Percentiles rank a stretch among this genome's conserved stretches.
Conservation (phyloP, 2,888 invertebrate genomes). For the Drosophila neonasuta region DNA sequence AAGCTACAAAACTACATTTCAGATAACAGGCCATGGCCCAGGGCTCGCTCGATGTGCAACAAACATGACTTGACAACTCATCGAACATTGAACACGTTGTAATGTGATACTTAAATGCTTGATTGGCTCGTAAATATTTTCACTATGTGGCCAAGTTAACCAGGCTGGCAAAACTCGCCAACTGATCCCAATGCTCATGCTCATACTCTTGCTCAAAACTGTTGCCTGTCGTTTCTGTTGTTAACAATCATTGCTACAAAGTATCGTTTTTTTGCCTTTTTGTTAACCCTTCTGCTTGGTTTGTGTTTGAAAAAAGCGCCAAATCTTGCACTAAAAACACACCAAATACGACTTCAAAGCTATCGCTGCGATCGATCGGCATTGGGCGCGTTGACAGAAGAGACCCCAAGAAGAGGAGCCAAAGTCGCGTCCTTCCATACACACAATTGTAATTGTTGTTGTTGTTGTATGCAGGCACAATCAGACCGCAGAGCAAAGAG, state of each 20-base stretch:
- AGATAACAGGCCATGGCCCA: conserved; percentile 47
- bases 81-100: conserved; percentile 82
- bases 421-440: conserved; percentile 1
- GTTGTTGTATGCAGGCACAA: conserved; percentile 5
- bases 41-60: conserved; percentile 48
- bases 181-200: conserved; percentile 7
- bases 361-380: conserved; percentile 79
- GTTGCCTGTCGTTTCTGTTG: conserved; percentile 72
- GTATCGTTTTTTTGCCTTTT: conserved; percentile 57
- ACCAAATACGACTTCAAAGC: conserved; percentile 81
- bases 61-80: conserved; percentile 81
- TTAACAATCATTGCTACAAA: conserved; percentile 81
- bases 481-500: conserved; percentile 8
- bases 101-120: conserved; percentile 82
- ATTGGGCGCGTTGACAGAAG: conserved; percentile 67
- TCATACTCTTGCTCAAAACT: conserved; percentile 1
- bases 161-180: conserved; percentile 3
- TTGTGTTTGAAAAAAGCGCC: conserved; percentile 78
- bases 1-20: conserved; percentile 77
- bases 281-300: conserved; percentile 50
- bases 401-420: not conserved
- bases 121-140: conserved; percentile 82
- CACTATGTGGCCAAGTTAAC: conserved; percentile 62
- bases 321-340: conserved; percentile 81
- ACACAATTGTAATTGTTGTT: conserved; percentile 59